Evolutionary conservation across 2,888 invertebrate species (phyloP).

Genomic region (Zootermopsis nevadensis): DNA sequence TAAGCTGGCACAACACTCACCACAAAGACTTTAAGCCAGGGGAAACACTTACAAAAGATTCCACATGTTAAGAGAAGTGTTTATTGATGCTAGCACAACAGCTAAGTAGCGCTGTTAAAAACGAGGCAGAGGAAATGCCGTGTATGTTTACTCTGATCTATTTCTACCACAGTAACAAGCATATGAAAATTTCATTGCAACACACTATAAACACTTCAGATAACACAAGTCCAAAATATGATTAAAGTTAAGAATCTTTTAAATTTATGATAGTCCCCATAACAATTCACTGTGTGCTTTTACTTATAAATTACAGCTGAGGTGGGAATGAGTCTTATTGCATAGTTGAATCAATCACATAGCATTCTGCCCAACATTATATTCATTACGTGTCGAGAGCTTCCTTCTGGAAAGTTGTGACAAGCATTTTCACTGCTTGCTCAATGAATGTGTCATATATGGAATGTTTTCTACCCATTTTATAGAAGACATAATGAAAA

Average conservation of each 20-base stretch:
- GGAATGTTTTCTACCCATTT: constrained; percentile 23
- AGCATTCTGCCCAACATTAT: background rate
- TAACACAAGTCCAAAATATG: background rate
- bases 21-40: background rate
- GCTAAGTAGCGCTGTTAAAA: background rate
- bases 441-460: background rate
- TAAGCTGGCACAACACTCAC: no score
- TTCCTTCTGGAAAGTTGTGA: background rate
- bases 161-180: background rate
- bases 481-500: background rate
- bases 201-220: background rate
- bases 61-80: background rate
- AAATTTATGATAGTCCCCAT: background rate
- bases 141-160: background rate
- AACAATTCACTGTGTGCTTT: no score
- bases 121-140: background rate
- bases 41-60: background rate
- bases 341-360: background rate
- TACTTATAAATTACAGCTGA: background rate
- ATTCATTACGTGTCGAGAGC: background rate
- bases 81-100: background rate
- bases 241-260: background rate
- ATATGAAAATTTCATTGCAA: background rate
- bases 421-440: background rate
- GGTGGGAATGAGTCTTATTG: background rate